Base-by-base conservation (phyloP, 2,113 vertebrate species). In the Corythoichthys intestinalis region DNA sequence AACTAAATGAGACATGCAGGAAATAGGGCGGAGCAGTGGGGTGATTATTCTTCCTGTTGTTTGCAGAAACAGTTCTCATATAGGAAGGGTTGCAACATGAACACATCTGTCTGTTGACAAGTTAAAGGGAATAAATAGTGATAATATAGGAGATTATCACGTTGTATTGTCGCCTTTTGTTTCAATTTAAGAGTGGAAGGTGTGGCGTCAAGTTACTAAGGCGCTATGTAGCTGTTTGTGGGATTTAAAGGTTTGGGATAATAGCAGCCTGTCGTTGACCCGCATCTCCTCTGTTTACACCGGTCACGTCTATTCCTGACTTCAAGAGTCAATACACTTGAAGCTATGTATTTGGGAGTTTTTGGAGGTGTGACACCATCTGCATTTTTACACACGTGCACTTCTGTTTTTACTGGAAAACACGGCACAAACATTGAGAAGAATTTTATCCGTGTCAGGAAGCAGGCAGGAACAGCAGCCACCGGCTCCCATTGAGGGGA, bases 371-470 rank as follows among this genome's bases (percentile, higher is more conserved):
- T 58, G 63, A 53, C 49, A 61, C 17, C 41, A 2, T 67, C n/a
- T 71, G 41, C 4, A 7, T 38, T 67, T 28, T 34, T 53, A 7
- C 35, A 20, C 75, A 70, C 61, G 48, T 74, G 74, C 52, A 38
- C 63, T 41, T 76, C 65, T 76, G 63, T 81, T 78, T 83, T 89
- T 65, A 66, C 54, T 81, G 66, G 76, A 85, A 85, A 78, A 76
- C 53, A 17, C 2, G 37, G 53, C 44, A 58, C 83, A 88, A 84
- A 72, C 54, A 50, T 80, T 76, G 74, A 84, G 50, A 79, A 72
- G 46, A 52, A 52, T 75, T 82, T 83, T 81, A 85, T 90, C 73
- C 86, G 85, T 90, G 85, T 78, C 85, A 88, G 90, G 88, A 91
- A 90, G 82, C 72, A 80, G 78, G 77, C 81, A 82, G 84, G 84